These are phyloP conservation scores for Drosophila emarginata DNA, from an alignment of 2,888 invertebrate species.

Conservation along the genomic window DNA sequence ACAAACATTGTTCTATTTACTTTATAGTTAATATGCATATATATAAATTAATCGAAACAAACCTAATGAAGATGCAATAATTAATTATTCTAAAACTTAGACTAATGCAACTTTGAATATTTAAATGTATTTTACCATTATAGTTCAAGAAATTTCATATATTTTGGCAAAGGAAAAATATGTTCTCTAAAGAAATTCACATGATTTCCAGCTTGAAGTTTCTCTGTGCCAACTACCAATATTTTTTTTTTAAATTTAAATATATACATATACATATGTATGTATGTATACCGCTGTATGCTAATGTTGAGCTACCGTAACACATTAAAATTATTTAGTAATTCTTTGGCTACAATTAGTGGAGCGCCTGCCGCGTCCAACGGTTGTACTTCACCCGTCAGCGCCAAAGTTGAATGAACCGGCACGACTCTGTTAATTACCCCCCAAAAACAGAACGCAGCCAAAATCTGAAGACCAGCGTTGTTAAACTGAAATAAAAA, in stretches of 20 bases:
- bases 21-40: no score
- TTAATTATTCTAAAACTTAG: no score
- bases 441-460: conserved; percentile 48
- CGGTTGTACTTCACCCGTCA: conserved; percentile 44
- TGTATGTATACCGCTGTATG: conserved; percentile 19
- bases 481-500: background rate
- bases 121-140: no score
- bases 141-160: no score
- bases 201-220: background rate
- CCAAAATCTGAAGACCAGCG: conserved; percentile 47
- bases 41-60: no score
- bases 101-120: no score
- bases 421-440: conserved; percentile 59
- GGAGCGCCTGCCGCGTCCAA: conserved; percentile 29
- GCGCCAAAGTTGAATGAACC: conserved; percentile 48
- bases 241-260: no score
- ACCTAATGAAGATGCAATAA: no score
- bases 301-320: conserved; percentile 47
- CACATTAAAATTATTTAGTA: conserved; percentile 50
- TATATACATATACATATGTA: conserved; percentile 53
- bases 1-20: no score
- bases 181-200: background rate
- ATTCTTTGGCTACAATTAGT: conserved; percentile 46
- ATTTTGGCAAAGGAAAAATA: background rate
- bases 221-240: background rate